Percentiles rank a stretch among this genome's conserved stretches.
phyloP scores from a whole-genome alignment of 2,797 vertebrate species.

The Stomatorhinus walkeri region DNA sequence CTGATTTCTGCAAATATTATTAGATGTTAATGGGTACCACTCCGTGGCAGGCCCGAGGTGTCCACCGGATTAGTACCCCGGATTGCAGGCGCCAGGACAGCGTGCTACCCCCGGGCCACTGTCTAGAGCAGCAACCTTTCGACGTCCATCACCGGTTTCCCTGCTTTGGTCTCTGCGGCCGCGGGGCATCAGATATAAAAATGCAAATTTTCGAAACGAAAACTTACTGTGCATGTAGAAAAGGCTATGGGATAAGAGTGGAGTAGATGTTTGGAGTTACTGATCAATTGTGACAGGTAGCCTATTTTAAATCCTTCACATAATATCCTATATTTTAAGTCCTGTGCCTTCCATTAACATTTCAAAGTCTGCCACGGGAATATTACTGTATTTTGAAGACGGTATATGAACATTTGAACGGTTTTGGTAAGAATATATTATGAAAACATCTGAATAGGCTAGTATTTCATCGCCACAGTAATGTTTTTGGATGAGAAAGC shows the following conservation, averaged over 20 bases:
- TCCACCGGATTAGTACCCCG: conserved; percentile 52
- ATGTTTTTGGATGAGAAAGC: neutral
- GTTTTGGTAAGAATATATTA: neutral
- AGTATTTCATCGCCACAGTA: neutral
- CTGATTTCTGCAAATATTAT: conserved; percentile 65
- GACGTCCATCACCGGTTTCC: conserved; percentile 38
- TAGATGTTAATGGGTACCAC: conserved; percentile 63
- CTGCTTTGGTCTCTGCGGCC: conserved; percentile 44
- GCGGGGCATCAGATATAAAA: conserved; percentile 28
- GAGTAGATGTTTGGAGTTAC: neutral
- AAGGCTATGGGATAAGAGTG: neutral
- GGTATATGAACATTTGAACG: neutral
- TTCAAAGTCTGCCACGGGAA: neutral
- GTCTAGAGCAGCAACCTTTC: conserved; percentile 42
- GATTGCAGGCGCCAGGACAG: conserved; percentile 52
- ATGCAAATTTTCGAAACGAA: neutral
- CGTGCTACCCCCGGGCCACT: conserved; percentile 42
- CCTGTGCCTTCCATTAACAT: neutral
- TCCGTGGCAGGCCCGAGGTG: conserved; percentile 45
- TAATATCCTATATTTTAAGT: neutral
- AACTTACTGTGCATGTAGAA: neutral
- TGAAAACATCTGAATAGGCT: neutral
- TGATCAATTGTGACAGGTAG: neutral
- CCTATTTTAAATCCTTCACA: neutral
- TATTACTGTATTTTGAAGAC: neutral